phyloP scores from a whole-genome alignment of 2,113 vertebrate genomes.

The Cnemophilus loriae region DNA sequence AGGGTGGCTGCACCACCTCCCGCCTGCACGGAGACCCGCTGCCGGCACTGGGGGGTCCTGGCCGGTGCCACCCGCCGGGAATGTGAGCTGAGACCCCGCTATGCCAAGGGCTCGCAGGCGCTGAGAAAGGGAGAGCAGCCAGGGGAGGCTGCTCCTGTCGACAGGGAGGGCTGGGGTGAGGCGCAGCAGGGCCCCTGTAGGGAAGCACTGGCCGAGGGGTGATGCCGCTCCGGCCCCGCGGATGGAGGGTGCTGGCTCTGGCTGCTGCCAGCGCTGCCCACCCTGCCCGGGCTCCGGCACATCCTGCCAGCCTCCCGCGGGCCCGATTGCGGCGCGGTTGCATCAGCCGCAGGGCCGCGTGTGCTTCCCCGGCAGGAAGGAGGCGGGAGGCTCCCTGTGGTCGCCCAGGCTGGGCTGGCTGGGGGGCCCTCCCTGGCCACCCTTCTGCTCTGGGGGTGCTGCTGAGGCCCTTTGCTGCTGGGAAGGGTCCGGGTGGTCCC shows the following conservation, averaged over 20 bases:
- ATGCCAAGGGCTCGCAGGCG: neutral
- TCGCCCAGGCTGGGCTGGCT: neutral
- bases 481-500: neutral
- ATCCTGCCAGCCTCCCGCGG: neutral
- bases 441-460: neutral
- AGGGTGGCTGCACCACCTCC: neutral
- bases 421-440: neutral
- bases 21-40: accelerated
- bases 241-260: neutral
- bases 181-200: accelerated
- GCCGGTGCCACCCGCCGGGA: neutral
- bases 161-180: neutral
- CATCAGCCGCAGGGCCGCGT: neutral
- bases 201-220: neutral
- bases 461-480: neutral
- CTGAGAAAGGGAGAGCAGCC: neutral
- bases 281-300: neutral
- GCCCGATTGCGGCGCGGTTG: neutral
- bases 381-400: neutral
- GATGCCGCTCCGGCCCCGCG: neutral
- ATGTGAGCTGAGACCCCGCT: neutral
- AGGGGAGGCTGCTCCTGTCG: neutral
- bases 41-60: neutral
- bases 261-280: neutral
- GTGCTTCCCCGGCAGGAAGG: neutral